These are phyloP conservation scores for Oceanodroma tethys DNA, from an alignment of 2,113 vertebrate genomes.

Conservation along the genomic window DNA sequence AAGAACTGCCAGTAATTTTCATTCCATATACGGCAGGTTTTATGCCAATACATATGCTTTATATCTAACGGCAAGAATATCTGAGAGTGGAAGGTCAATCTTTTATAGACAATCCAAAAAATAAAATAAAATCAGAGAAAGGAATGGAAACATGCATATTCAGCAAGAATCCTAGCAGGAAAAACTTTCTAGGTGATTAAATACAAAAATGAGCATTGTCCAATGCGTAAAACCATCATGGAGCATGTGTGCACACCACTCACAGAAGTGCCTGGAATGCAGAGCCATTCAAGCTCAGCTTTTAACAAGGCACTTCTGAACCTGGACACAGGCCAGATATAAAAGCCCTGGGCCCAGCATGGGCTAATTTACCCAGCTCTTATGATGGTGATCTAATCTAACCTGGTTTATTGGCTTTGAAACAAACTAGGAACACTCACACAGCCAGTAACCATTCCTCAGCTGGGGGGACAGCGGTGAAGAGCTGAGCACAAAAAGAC, in stretches of 20 bases:
- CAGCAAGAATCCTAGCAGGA: not conserved
- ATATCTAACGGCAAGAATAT: not conserved
- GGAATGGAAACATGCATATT: not conserved
- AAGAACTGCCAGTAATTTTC: slow-evolving; percentile 55
- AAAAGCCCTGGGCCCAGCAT: not conserved
- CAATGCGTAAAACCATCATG: not conserved
- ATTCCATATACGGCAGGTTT: not conserved
- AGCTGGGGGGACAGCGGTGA: not conserved
- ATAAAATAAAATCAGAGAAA: slow-evolving; percentile 3
- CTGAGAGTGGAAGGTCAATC: slow-evolving; percentile 1
- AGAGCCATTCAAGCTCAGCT: not conserved
- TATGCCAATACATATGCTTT: slow-evolving; percentile 50
- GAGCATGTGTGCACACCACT: not conserved
- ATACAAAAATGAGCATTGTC: not conserved
- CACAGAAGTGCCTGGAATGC: slow-evolving; percentile 2
- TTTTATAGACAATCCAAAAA: slow-evolving; percentile 33
- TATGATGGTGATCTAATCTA: not conserved
- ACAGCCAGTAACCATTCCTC: not conserved
- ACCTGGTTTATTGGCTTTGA: not conserved
- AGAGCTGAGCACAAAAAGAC: not conserved
- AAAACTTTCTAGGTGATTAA: slow-evolving; percentile 28
- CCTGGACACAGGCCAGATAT: slow-evolving; percentile 22
- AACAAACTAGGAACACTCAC: not conserved
- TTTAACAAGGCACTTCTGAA: slow-evolving; percentile 37
- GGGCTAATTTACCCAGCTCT: slow-evolving; percentile 8